These are phyloP conservation scores for Sylvicola cinctus DNA, from an alignment of 2,888 invertebrate genomes.

Conservation along the genomic window DNA sequence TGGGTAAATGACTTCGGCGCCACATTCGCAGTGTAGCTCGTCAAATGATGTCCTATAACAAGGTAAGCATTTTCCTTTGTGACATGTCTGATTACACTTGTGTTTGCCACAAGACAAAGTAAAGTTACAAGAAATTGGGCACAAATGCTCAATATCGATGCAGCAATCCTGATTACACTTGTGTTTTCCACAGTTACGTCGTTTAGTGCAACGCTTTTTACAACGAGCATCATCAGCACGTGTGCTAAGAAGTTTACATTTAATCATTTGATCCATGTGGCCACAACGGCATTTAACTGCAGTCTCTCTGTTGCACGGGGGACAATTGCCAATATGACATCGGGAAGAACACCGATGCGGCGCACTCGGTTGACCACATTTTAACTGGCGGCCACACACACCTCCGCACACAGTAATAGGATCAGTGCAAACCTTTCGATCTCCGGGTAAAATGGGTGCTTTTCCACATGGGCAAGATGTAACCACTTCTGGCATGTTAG, in stretches of 20 bases:
- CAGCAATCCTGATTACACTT: slow-evolving; percentile 83
- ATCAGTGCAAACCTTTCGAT: slow-evolving; percentile 52
- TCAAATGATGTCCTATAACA: slow-evolving; percentile 66
- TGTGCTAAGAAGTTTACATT: slow-evolving; percentile 48
- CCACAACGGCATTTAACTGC: slow-evolving; percentile 69
- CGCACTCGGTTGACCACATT: slow-evolving; percentile 45
- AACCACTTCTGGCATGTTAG: slow-evolving; percentile 35
- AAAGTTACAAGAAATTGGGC: slow-evolving; percentile 63
- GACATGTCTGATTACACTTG: slow-evolving; percentile 74
- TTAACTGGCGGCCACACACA: slow-evolving; percentile 38
- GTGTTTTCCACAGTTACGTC: slow-evolving; percentile 68
- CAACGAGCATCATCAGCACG: slow-evolving; percentile 60
- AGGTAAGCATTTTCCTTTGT: slow-evolving; percentile 62
- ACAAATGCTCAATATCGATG: slow-evolving; percentile 67
- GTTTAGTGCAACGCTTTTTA: slow-evolving; percentile 78
- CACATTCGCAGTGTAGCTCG: slow-evolving; percentile 82
- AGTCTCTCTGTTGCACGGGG: slow-evolving; percentile 54
- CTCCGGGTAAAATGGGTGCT: slow-evolving; percentile 24
- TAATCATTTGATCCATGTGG: slow-evolving; percentile 59
- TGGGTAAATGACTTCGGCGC: slow-evolving; percentile 64
- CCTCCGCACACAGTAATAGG: slow-evolving; percentile 64
- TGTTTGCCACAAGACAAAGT: slow-evolving; percentile 73
- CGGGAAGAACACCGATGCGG: slow-evolving; percentile 41
- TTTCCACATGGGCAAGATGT: slow-evolving; percentile 61
- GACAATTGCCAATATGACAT: slow-evolving; percentile 54